Evolutionary conservation across 2,113 vertebrate species (phyloP).

Genomic region (Seriola rivoliana): DNA sequence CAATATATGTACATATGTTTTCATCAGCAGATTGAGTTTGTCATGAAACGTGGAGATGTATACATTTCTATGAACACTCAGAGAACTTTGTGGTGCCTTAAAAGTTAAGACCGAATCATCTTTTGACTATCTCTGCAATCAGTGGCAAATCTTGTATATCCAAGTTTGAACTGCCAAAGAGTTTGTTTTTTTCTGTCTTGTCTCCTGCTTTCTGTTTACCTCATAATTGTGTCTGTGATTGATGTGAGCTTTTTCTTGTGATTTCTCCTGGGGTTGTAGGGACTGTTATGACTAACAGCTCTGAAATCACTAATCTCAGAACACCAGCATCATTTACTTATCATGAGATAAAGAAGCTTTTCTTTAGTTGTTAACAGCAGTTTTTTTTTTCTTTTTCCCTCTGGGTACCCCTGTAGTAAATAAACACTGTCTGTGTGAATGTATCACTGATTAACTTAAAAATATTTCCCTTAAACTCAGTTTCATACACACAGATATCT

Average conservation of each 20-base stretch:
- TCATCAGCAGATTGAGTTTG: background rate
- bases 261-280: slow-evolving; percentile 21
- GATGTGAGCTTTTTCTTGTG: slow-evolving; percentile 17
- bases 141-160: background rate
- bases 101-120: background rate
- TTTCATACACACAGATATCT: slow-evolving; percentile 12
- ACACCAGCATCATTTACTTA: slow-evolving; percentile 25
- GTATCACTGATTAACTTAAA: slow-evolving; percentile 2
- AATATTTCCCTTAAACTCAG: background rate
- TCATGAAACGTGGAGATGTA: background rate
- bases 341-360: slow-evolving; percentile 19
- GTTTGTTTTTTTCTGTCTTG: background rate
- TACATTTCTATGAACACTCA: background rate
- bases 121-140: background rate
- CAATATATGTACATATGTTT: too few species aligned
- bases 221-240: slow-evolving; percentile 17
- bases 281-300: slow-evolving; percentile 26
- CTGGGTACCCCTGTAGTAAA: slow-evolving; percentile 19
- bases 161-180: background rate
- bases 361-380: slow-evolving; percentile 14
- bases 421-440: slow-evolving; percentile 15
- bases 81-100: background rate
- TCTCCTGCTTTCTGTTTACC: background rate
- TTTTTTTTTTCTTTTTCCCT: background rate
- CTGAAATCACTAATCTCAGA: slow-evolving; percentile 31